Conservation (phyloP, 2,888 invertebrate species). For the Diaphora mendica region DNA sequence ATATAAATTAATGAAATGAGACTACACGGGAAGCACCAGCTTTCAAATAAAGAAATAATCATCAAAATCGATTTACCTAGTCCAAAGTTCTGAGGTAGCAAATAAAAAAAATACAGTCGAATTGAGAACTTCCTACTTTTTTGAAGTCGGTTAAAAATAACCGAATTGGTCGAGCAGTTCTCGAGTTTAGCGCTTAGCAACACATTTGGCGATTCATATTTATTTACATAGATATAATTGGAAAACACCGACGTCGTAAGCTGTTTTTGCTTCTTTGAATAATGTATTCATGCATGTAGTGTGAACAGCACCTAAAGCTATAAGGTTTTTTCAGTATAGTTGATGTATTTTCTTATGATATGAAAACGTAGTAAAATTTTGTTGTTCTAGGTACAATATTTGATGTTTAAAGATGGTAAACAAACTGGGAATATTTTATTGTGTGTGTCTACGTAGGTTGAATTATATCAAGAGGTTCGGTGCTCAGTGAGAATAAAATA, state of each 20-base stretch:
- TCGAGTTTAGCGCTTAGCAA: no score
- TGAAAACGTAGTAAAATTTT: conserved; percentile 7
- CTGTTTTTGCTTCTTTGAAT: neutral
- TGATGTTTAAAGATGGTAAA: neutral
- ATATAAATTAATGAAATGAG: no score
- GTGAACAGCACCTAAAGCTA: neutral
- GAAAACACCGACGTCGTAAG: neutral
- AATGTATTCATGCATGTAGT: neutral
- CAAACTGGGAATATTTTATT: conserved; percentile 5
- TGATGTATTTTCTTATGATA: conserved; percentile 4
- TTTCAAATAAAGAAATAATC: no score
- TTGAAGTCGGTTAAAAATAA: no score
- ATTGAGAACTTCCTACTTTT: no score
- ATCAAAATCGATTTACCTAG: no score
- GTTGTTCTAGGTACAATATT: conserved; percentile 2
- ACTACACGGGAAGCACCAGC: no score
- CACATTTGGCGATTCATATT: no score
- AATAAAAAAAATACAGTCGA: no score
- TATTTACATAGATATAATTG: no score
- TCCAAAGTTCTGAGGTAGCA: no score
- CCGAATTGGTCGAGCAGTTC: no score
- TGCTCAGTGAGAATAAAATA: neutral
- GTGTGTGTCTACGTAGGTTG: neutral
- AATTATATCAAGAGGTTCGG: neutral
- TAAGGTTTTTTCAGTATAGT: neutral